Evolutionary conservation across 2,797 vertebrate species (phyloP).

Genomic region (Sibirionetta formosa): DNA sequence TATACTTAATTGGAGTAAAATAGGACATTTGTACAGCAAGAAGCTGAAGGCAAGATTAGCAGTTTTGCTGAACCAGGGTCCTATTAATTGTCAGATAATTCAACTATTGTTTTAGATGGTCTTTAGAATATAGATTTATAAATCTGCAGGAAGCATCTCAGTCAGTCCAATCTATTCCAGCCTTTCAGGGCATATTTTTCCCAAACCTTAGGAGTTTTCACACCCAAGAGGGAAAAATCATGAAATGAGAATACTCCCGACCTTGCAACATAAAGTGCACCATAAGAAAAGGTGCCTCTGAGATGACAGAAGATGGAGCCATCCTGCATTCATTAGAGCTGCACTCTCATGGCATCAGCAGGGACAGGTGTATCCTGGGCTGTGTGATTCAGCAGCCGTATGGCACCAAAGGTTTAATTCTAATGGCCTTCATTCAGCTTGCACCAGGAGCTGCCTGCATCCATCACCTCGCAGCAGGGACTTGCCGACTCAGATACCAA

Average conservation of each 20-base stretch:
- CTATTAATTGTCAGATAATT: not conserved
- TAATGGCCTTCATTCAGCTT: not conserved
- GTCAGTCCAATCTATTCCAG: not conserved
- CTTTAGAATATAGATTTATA: not conserved
- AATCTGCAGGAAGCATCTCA: conserved; percentile 1
- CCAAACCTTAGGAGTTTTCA: not conserved
- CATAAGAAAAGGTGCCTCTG: not conserved
- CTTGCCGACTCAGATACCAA: not conserved
- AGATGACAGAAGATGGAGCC: not conserved
- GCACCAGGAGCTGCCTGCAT: not conserved
- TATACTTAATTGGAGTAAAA: conserved; percentile 24
- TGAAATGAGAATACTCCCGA: not conserved
- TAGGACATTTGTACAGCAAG: not conserved
- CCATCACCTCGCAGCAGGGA: not conserved
- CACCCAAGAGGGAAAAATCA: not conserved
- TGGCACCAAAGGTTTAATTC: not conserved
- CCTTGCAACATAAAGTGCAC: not conserved
- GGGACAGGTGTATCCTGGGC: not conserved
- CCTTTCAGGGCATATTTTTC: not conserved
- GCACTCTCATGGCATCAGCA: not conserved
- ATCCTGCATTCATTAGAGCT: not conserved
- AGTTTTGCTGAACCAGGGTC: not conserved
- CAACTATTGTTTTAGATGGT: not conserved
- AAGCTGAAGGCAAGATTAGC: not conserved
- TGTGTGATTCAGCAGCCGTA: not conserved